These are phyloP conservation scores for Ridgeia piscesae DNA, from an alignment of 1,140 invertebrate genomes.

Conservation along the genomic window DNA sequence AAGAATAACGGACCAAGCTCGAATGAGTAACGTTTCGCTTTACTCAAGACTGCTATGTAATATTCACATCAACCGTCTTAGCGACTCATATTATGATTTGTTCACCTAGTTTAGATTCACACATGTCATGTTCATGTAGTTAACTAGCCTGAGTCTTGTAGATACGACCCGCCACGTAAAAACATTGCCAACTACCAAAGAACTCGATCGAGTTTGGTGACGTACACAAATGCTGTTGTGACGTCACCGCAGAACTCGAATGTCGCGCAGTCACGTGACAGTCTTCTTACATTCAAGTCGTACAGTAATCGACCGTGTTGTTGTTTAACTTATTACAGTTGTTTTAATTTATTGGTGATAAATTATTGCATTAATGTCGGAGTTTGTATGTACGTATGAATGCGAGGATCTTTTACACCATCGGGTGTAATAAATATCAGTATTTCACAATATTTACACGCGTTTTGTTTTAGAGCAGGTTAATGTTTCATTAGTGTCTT, in stretches of 20 bases:
- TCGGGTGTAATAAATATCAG: conserved; percentile 5
- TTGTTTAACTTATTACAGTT: neutral
- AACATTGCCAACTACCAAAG: neutral
- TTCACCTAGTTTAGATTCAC: neutral
- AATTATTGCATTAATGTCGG: neutral
- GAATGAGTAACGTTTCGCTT: neutral
- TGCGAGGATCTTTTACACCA: neutral
- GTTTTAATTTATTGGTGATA: neutral
- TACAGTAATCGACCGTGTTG: neutral
- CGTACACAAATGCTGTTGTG: neutral
- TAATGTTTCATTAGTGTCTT: too few species aligned
- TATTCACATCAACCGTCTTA: neutral
- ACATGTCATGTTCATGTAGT: neutral
- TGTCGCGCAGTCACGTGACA: neutral
- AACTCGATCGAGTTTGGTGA: neutral
- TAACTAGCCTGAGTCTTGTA: neutral
- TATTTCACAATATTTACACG: neutral
- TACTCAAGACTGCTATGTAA: neutral
- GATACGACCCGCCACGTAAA: neutral
- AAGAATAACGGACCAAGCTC: neutral
- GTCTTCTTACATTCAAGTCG: neutral
- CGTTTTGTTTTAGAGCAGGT: neutral
- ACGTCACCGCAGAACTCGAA: neutral
- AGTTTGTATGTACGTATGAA: too few species aligned
- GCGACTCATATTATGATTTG: neutral